Evolutionary conservation across 2,888 invertebrate species (phyloP), one percentile per base, ranked within the genome.

Genomic region (Allacma fusca): DNA sequence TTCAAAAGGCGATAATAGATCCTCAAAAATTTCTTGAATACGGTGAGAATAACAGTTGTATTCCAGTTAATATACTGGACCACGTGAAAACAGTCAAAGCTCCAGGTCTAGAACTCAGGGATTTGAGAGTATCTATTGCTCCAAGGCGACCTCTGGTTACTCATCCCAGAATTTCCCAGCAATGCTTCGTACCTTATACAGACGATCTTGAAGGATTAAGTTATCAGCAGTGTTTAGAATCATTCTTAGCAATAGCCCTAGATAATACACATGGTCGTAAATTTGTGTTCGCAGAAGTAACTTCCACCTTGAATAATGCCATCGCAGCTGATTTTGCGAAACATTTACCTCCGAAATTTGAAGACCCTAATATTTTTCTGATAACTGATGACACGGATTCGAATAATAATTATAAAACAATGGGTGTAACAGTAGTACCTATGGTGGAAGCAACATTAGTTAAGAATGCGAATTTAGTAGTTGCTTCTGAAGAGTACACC

Each of bases 281-380:
- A 13, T 62, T 62, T 16, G 13, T 23, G 2, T 23, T 62, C 1
- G 16, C 24, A 24, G 62, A 62, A 62, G 2, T 62, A 7, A 7
- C 59, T 5, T 23, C 59, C 12, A n/a, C 5, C 19, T 59, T 59
- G n/a, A n/a, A 19, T 7, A 23, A 59, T 23, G n/a, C n/a, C n/a
- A n/a, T n/a, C n/a, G n/a, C n/a, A n/a, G n/a, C n/a, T n/a, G 93
- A 1, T 95, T 95, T 86, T 90, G 97, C 88, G 96, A 97, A 87
- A 93, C 93, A 50, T 92, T 97, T 91, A 34, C 9, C 62, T 7
- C 24, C 62, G 26, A 24, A 7, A 4, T 62, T 62, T 24, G 62
- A 62, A 24, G 7, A 24, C 7, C 23, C 24, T 1, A n/a, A 24
- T n/a, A 9, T 12, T n/a, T 23, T 62, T 12, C 19, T 62, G 9